Evolutionary conservation across 2,888 invertebrate genomes (phyloP).

Genomic region (Mythimna ferrago): DNA sequence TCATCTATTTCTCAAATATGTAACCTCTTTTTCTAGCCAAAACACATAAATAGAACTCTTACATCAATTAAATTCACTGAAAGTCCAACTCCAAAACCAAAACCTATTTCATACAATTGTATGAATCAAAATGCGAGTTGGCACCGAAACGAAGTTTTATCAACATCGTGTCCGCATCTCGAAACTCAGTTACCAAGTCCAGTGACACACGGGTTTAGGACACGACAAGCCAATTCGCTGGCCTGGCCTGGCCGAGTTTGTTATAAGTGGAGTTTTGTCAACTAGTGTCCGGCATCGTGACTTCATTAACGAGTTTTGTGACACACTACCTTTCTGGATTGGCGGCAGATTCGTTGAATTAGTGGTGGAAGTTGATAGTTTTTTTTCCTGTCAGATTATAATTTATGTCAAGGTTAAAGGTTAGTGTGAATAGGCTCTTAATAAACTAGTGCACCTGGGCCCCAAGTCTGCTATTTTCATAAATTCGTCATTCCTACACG

Average conservation of each 20-base stretch:
- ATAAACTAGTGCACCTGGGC: too few species aligned
- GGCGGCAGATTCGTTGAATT: constrained; percentile 8
- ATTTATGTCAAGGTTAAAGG: too few species aligned
- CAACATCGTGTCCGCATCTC: constrained; percentile 59
- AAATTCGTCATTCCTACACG: too few species aligned
- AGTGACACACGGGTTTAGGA: constrained; percentile 46
- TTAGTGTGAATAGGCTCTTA: too few species aligned
- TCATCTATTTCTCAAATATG: too few species aligned
- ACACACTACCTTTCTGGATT: constrained; percentile 31
- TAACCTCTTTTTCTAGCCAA: too few species aligned
- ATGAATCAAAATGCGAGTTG: constrained; percentile 53
- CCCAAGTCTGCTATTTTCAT: too few species aligned
- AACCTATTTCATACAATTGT: constrained; percentile 24
- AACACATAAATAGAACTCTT: too few species aligned
- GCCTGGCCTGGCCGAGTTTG: constrained; percentile 33
- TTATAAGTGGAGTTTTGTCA: constrained; percentile 53
- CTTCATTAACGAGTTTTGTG: constrained; percentile 40
- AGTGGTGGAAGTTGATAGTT: neutral
- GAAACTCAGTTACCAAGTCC: constrained; percentile 57
- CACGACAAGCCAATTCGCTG: constrained; percentile 35
- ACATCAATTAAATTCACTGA: too few species aligned
- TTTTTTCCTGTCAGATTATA: too few species aligned
- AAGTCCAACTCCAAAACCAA: neutral
- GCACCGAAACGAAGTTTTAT: constrained; percentile 63
- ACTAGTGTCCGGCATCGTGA: constrained; percentile 35